Conservation (phyloP, 2,797 vertebrate species). For the Chaunax sp. region DNA sequence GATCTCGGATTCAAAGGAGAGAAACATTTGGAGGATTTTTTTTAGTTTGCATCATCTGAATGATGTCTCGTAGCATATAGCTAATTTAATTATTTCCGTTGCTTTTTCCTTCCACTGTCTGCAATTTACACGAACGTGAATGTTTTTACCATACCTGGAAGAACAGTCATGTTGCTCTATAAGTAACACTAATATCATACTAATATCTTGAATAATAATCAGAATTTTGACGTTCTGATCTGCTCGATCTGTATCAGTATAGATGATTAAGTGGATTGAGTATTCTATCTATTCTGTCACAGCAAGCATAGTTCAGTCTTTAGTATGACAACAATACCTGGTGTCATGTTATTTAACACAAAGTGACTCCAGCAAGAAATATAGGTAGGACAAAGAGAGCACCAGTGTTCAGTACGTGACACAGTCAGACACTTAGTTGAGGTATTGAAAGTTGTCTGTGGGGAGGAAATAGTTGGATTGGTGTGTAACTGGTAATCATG, state of each 20-base stretch:
- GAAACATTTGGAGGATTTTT: neutral
- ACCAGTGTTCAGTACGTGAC: neutral
- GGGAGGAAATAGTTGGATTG: neutral
- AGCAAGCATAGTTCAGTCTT: neutral
- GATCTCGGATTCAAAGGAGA: neutral
- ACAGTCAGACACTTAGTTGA: neutral
- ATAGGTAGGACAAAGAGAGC: neutral
- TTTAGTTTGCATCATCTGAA: neutral
- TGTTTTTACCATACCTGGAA: neutral
- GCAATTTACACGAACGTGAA: neutral
- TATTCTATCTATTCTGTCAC: slow-evolving; percentile 1
- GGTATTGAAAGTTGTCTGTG: neutral
- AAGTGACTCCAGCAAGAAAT: no score
- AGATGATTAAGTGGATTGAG: neutral
- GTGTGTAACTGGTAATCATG: no score
- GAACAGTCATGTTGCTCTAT: neutral
- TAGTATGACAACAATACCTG: neutral
- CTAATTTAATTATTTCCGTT: neutral
- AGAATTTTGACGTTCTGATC: neutral
- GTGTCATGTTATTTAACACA: neutral
- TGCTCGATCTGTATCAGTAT: neutral
- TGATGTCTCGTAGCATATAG: neutral
- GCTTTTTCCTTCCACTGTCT: neutral
- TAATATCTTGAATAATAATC: slow-evolving; percentile 10
- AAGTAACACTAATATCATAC: neutral